Conservation (phyloP, 2,797 vertebrate genomes). For the Spizella passerina region DNA sequence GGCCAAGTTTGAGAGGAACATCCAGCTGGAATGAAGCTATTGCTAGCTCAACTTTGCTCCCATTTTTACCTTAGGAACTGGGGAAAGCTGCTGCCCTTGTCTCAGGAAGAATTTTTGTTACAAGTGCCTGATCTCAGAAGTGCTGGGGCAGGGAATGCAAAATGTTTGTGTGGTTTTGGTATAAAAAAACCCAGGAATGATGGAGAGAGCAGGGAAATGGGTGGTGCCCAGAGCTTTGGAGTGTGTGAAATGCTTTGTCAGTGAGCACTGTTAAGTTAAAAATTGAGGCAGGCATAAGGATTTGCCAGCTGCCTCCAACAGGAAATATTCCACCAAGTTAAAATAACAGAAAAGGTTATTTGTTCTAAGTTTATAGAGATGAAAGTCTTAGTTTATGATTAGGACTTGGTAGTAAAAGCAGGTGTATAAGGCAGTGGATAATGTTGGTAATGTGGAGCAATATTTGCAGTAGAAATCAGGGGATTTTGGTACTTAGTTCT, state of each 20-base stretch:
- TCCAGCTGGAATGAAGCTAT: not conserved
- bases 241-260: not conserved
- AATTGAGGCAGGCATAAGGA: not conserved
- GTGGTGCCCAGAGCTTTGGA: not conserved
- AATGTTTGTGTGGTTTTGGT: accelerated
- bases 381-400: not conserved
- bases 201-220: not conserved
- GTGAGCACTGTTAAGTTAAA: not conserved
- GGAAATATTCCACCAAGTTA: not conserved
- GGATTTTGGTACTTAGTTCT: not conserved
- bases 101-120: not conserved
- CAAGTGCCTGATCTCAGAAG: not conserved
- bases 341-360: not conserved
- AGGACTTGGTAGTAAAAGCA: not conserved
- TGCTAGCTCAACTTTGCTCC: not conserved
- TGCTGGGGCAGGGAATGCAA: not conserved
- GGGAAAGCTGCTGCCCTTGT: not conserved
- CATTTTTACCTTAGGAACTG: not conserved
- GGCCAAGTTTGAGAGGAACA: not conserved
- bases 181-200: not conserved
- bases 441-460: not conserved
- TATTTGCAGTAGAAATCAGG: not conserved
- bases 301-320: not conserved
- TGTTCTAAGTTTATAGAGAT: not conserved
- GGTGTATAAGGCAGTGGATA: not conserved